Conservation (phyloP, 2,888 invertebrate genomes). For the Cryptocheilus praepositus region DNA sequence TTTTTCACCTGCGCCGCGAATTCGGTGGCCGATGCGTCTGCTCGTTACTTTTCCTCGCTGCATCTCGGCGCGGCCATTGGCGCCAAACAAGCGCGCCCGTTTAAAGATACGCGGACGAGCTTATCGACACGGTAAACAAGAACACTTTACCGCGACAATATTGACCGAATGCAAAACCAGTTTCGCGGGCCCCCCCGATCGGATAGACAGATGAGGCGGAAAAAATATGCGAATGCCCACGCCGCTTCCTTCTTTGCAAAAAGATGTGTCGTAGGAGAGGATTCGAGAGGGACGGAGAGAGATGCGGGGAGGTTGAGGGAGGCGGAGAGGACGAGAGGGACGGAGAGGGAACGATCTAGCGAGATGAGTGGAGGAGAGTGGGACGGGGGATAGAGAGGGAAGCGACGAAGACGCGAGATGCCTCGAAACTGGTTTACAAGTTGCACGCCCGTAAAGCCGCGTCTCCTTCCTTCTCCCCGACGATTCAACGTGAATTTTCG, state of each 20-base stretch:
- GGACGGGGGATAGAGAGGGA: constrained; percentile 27
- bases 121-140: constrained; percentile 57
- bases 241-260: constrained; percentile 1
- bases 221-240: constrained; percentile 24
- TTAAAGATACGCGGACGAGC: constrained; percentile 52
- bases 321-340: no score
- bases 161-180: constrained; percentile 60
- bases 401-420: constrained; percentile 18
- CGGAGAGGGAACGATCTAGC: neutral
- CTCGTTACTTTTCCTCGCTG: constrained; percentile 22
- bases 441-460: constrained; percentile 27
- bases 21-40: constrained; percentile 24
- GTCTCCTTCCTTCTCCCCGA: neutral
- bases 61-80: constrained; percentile 53
- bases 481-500: constrained; percentile 1
- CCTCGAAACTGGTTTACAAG: constrained; percentile 53
- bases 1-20: no score
- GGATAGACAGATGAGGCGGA: constrained; percentile 36
- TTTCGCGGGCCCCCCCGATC: constrained; percentile 26
- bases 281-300: constrained; percentile 3
- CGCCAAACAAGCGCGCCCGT: constrained; percentile 61
- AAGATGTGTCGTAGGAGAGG: constrained; percentile 3
- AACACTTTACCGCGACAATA: constrained; percentile 55
- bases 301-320: neutral
- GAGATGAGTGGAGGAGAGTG: constrained; percentile 34